phyloP scores from a whole-genome alignment of 2,113 vertebrate species.

The Rhodinocichla rosea region DNA sequence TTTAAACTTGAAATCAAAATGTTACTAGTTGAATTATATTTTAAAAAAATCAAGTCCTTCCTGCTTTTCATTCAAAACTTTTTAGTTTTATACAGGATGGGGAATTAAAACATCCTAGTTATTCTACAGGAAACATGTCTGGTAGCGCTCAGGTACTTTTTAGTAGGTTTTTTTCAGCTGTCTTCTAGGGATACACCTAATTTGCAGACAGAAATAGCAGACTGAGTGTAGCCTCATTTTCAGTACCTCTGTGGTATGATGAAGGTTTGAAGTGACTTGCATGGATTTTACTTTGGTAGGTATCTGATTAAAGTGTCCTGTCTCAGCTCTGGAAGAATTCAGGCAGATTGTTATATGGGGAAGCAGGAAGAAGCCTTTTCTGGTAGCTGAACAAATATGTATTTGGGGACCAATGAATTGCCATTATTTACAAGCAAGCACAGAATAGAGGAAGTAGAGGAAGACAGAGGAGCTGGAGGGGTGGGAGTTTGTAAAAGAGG shows the following conservation, averaged over 20 bases:
- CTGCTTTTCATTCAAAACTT: not conserved
- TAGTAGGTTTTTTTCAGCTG: not conserved
- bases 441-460: not conserved
- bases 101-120: not conserved
- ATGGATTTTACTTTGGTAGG: not conserved
- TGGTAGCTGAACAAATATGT: not conserved
- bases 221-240: not conserved
- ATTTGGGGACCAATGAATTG: not conserved
- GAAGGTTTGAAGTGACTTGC: not conserved
- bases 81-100: not conserved
- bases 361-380: not conserved
- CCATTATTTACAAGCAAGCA: not conserved
- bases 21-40: not conserved
- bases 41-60: not conserved
- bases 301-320: not conserved
- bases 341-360: not conserved
- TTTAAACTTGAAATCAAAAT: not conserved
- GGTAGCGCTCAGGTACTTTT: not conserved
- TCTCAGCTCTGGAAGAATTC: not conserved
- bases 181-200: not conserved
- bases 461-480: not conserved
- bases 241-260: not conserved
- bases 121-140: not conserved
- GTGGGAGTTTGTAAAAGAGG: constrained; percentile 34
- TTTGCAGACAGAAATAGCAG: not conserved